phyloP scores from a whole-genome alignment of 2,113 vertebrate genomes.

The Perca fluviatilis region DNA sequence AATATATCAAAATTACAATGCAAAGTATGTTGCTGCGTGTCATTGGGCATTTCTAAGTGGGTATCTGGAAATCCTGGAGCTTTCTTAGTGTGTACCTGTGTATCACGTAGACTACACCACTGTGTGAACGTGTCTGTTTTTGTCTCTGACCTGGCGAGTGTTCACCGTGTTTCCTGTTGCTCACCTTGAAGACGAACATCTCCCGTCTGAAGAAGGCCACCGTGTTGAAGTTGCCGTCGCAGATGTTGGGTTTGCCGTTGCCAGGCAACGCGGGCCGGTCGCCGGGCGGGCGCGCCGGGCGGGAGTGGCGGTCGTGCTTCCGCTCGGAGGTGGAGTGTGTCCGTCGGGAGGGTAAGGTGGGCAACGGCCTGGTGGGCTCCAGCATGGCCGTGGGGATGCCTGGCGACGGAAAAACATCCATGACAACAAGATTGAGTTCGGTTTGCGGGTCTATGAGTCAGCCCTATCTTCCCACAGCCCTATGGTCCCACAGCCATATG shows the following conservation, averaged over 20 bases:
- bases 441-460: not conserved
- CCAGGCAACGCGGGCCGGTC: constrained; percentile 91
- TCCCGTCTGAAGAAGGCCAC: constrained; percentile 97
- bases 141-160: no score
- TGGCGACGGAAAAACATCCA: constrained; percentile 62
- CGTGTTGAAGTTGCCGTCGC: constrained; percentile 97
- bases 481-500: no score
- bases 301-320: constrained; percentile 91
- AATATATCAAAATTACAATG: no score
- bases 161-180: no score
- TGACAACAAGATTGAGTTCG: not conserved
- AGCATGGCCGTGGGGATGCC: constrained; percentile 94
- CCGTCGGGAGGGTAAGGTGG: constrained; percentile 92
- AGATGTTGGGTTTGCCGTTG: constrained; percentile 95
- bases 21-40: no score
- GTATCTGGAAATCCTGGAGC: no score
- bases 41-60: no score
- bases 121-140: no score
- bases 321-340: constrained; percentile 92
- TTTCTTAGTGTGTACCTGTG: no score
- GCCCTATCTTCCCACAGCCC: no score
- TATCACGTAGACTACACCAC: no score
- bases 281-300: constrained; percentile 89
- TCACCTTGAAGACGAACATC: constrained; percentile 99
- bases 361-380: constrained; percentile 95